A percentile compares a stretch with the other conserved stretches of the same genome.
phyloP scores from a whole-genome alignment of 2,113 vertebrate species.

The Corapipo altera region DNA sequence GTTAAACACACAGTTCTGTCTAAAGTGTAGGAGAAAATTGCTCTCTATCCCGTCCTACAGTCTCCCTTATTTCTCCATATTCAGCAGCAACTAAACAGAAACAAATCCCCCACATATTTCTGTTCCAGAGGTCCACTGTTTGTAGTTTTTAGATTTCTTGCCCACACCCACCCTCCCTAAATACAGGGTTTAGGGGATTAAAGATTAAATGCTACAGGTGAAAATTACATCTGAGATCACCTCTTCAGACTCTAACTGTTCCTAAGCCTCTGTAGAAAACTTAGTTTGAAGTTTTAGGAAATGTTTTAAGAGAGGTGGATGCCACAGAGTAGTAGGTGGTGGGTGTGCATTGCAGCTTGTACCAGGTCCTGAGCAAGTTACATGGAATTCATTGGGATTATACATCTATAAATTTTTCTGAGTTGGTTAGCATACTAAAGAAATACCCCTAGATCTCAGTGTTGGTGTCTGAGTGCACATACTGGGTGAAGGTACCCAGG shows the following conservation, averaged over 20 bases:
- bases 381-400: not conserved
- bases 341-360: not conserved
- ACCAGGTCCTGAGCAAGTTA: not conserved
- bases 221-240: not conserved
- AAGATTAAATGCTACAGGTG: not conserved
- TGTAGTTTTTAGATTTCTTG: not conserved
- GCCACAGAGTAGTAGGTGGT: not conserved
- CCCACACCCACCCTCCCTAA: accelerated
- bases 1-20: not conserved
- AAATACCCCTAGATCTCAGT: not conserved
- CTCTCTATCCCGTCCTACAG: not conserved
- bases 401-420: not conserved
- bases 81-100: not conserved
- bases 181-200: not conserved
- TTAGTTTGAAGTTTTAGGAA: not conserved
- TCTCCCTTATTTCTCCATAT: not conserved
- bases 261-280: not conserved
- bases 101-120: accelerated
- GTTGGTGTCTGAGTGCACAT: not conserved
- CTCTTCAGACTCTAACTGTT: not conserved
- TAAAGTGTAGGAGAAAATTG: not conserved
- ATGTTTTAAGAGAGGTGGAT: not conserved
- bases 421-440: not conserved
- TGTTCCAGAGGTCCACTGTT: not conserved
- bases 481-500: not conserved